Conservation (phyloP, 2,888 invertebrate species). For the Dascillus cervinus region DNA sequence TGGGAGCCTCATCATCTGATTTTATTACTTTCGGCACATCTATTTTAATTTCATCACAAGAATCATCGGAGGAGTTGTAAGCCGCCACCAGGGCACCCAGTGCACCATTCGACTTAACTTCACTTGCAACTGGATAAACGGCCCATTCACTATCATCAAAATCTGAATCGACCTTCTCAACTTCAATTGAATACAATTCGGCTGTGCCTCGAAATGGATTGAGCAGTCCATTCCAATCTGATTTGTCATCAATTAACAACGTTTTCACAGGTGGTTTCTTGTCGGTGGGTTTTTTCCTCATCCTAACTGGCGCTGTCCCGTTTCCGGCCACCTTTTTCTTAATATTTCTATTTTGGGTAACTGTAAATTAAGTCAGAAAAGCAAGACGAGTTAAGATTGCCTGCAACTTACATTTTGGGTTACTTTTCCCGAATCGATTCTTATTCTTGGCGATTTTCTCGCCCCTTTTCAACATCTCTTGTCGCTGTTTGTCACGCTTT, state of each 20-base stretch:
- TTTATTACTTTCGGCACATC: not conserved
- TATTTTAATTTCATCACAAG: constrained; percentile 21
- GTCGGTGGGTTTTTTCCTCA: constrained; percentile 8
- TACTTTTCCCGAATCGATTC: constrained; percentile 40
- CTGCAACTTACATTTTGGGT: constrained; percentile 34
- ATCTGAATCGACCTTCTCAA: constrained; percentile 26
- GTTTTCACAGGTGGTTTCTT: constrained; percentile 14
- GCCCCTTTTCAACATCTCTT: constrained; percentile 65
- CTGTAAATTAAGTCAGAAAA: not conserved
- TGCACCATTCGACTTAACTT: constrained; percentile 44
- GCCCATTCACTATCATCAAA: constrained; percentile 37
- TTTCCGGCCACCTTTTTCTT: not conserved
- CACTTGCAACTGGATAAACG: constrained; percentile 2
- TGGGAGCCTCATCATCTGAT: constrained; percentile 45
- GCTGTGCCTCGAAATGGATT: constrained; percentile 38
- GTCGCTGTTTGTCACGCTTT: constrained; percentile 52
- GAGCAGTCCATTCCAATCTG: constrained; percentile 38
- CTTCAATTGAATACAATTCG: constrained; percentile 23
- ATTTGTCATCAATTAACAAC: constrained; percentile 34
- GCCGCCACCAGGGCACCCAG: constrained; percentile 50
- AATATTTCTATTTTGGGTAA: not conserved
- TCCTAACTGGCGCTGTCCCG: not conserved
- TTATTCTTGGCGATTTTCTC: constrained; percentile 55
- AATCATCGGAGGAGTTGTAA: constrained; percentile 50
- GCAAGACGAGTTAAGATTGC: not conserved